Evolutionary conservation across 2,888 invertebrate genomes (phyloP).

Genomic region (Falcaria lacertinaria): DNA sequence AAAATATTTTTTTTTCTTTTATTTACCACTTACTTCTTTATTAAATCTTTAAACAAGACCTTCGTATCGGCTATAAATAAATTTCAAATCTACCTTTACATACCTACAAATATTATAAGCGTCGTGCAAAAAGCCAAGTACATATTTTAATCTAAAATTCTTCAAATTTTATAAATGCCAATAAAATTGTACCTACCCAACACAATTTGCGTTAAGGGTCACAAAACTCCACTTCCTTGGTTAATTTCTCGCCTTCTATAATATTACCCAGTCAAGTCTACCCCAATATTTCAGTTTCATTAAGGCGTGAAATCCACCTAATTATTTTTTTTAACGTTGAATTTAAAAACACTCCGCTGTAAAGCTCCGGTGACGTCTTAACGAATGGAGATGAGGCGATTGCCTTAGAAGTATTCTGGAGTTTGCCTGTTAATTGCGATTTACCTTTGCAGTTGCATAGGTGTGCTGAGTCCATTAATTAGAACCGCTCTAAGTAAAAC

Average conservation of each 20-base stretch:
- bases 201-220: too few relatives aligned
- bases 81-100: too few relatives aligned
- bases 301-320: slow-evolving; percentile 49
- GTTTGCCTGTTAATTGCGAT: not conserved
- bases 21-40: too few relatives aligned
- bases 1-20: too few relatives aligned
- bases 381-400: not conserved
- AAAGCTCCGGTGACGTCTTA: not conserved
- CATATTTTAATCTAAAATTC: too few relatives aligned
- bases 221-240: too few relatives aligned
- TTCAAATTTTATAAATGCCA: too few relatives aligned
- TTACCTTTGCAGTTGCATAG: not conserved
- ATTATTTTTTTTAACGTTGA: slow-evolving; percentile 64
- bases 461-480: not conserved
- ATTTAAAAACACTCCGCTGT: slow-evolving; percentile 40
- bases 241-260: slow-evolving; percentile 29
- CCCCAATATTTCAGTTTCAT: slow-evolving; percentile 35
- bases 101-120: too few relatives aligned
- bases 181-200: too few relatives aligned
- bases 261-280: slow-evolving; percentile 24
- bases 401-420: not conserved
- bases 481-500: slow-evolving; percentile 33
- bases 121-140: too few relatives aligned
- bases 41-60: too few relatives aligned
- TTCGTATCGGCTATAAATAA: too few relatives aligned